A percentile compares a stretch with the other conserved stretches of the same genome.
Evolutionary conservation across 2,888 invertebrate species (phyloP).

Genomic region (Drosophila buzzatii): DNA sequence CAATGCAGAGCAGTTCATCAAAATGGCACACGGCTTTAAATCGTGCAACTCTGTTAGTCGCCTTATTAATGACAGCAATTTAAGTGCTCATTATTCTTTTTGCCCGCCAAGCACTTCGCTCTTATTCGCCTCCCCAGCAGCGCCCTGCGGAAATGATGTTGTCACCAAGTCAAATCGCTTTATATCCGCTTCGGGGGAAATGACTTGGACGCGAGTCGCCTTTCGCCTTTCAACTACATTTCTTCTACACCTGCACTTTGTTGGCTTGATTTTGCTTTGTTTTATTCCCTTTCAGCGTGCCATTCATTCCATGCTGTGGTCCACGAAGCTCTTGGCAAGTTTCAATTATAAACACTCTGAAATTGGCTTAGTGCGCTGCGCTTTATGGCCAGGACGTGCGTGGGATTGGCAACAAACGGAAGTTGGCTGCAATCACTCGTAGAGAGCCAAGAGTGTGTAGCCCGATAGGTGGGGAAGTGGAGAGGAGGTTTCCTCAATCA

Average conservation of each 20-base stretch:
- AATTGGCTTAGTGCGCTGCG: conserved; percentile 62
- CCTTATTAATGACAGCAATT: conserved; percentile 54
- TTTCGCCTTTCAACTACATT: conserved; percentile 30
- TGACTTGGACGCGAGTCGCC: conserved; percentile 29
- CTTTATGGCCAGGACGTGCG: conserved; percentile 58
- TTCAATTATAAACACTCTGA: conserved; percentile 67
- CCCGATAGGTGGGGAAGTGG: neutral
- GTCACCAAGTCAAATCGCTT: conserved; percentile 71
- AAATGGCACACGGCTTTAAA: conserved; percentile 29
- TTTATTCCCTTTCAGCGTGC: conserved; percentile 9
- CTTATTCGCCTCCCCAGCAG: conserved; percentile 10
- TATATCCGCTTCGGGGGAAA: conserved; percentile 58
- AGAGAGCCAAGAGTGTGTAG: neutral
- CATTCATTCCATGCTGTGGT: conserved; percentile 8
- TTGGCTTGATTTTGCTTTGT: conserved; percentile 10
- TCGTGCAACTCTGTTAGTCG: conserved; percentile 29
- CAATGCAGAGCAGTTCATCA: conserved; percentile 30
- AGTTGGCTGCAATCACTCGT: conserved; percentile 36
- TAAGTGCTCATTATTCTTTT: conserved; percentile 46
- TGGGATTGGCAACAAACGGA: conserved; percentile 53
- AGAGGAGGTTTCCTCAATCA: neutral
- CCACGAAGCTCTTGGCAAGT: conserved; percentile 26
- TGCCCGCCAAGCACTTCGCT: conserved; percentile 20
- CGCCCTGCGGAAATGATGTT: conserved; percentile 64
- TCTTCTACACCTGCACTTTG: conserved; percentile 17